phyloP scores from a whole-genome alignment of 1,140 invertebrate genomes.

The Hylyphantes graminicola region DNA sequence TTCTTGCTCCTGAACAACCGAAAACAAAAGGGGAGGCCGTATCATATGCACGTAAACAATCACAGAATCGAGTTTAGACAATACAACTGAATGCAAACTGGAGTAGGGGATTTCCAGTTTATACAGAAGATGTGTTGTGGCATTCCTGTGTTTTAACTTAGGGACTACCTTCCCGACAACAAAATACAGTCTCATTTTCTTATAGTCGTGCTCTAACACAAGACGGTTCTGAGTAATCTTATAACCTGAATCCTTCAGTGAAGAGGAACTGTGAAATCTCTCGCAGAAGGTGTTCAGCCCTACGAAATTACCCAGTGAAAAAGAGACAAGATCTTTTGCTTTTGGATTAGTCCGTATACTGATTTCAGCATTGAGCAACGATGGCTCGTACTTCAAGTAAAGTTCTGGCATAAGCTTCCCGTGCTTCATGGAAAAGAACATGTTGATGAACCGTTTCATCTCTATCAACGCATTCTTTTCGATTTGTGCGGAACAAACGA shows the following conservation, averaged over 20 bases:
- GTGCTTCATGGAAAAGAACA: conserved; percentile 7
- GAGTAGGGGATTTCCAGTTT: conserved; percentile 42
- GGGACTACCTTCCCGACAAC: conserved; percentile 34
- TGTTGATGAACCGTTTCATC: conserved; percentile 15
- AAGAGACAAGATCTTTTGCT: conserved; percentile 1
- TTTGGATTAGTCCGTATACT: conserved; percentile 1
- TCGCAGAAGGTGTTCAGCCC: conserved; percentile 40
- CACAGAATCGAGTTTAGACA: conserved; percentile 21
- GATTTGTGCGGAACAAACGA: conserved; percentile 2
- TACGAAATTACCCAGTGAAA: conserved; percentile 47
- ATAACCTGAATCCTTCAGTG: not conserved
- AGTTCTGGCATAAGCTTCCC: not conserved
- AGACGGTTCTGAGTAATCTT: conserved; percentile 49
- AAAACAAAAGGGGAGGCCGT: conserved; percentile 29
- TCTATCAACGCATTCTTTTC: conserved; percentile 6
- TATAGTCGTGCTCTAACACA: conserved; percentile 40
- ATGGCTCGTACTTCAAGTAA: conserved; percentile 7
- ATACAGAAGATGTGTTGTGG: conserved; percentile 16
- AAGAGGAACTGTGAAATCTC: conserved; percentile 26
- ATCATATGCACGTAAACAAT: conserved; percentile 22
- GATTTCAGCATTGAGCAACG: not conserved
- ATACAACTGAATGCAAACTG: conserved; percentile 3
- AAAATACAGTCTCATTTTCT: conserved; percentile 37
- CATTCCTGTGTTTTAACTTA: conserved; percentile 18
- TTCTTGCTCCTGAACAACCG: conserved; percentile 10